phyloP scores from a whole-genome alignment of 92 coral and sea anemone species.

The Palythoa grandiflora region DNA sequence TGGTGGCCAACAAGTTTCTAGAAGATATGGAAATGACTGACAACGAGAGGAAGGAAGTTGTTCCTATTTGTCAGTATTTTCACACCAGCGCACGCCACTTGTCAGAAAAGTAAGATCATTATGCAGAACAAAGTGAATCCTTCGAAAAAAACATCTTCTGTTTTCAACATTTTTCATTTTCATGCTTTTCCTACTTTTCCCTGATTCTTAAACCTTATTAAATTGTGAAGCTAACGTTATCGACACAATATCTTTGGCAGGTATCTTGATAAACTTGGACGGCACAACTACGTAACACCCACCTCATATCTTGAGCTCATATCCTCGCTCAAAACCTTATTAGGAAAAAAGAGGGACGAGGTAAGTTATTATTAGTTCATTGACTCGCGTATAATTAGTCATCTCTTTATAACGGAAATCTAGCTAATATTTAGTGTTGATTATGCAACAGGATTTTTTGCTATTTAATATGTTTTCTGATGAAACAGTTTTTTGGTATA shows the following conservation, averaged over 20 bases:
- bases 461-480: too few species aligned
- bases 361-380: conserved; percentile 48
- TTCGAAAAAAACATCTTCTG: background rate
- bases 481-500: background rate
- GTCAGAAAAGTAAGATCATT: conserved; percentile 87
- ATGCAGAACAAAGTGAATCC: background rate
- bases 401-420: background rate
- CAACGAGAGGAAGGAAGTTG: conserved; percentile 92
- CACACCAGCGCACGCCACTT: conserved; percentile 96
- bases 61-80: conserved; percentile 90
- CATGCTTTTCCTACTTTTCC: background rate
- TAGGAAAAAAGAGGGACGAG: conserved; percentile 96
- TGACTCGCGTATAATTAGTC: background rate
- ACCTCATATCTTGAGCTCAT: conserved; percentile 98
- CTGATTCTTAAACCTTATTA: background rate
- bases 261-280: conserved; percentile 92
- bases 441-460: background rate
- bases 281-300: conserved; percentile 99
- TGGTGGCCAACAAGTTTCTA: conserved; percentile 98
- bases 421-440: background rate
- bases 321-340: conserved; percentile 93
- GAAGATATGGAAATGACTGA: conserved; percentile 91
- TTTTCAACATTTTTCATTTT: background rate
- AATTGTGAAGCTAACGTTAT: background rate
- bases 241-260: conserved; percentile 34